Conservation (phyloP, 2,888 invertebrate genomes). For the Drosophila macrospina region DNA sequence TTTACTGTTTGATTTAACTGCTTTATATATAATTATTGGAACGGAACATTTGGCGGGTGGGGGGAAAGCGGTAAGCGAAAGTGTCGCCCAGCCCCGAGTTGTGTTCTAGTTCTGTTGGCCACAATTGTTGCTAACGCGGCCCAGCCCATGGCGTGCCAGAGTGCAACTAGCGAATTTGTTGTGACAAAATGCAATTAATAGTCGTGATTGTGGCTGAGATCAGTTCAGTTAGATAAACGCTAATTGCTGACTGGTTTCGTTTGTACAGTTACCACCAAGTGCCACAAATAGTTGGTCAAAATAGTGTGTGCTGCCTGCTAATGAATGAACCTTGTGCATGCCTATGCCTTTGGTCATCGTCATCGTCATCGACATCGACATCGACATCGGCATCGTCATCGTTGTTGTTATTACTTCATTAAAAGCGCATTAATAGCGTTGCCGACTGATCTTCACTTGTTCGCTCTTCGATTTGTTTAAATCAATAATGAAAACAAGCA, state of each 20-base stretch:
- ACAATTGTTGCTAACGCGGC: constrained; percentile 31
- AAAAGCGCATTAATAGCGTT: constrained; percentile 73
- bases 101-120: constrained; percentile 22
- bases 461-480: constrained; percentile 75
- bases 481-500: constrained; percentile 76
- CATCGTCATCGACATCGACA: constrained; percentile 21
- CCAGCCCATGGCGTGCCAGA: constrained; percentile 61
- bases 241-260: constrained; percentile 35
- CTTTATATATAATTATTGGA: constrained; percentile 74
- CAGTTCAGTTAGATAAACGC: constrained; percentile 45
- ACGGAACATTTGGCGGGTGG: constrained; percentile 70
- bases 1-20: constrained; percentile 34
- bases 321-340: constrained; percentile 60
- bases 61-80: constrained; percentile 45
- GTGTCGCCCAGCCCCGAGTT: constrained; percentile 40
- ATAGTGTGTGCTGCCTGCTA: constrained; percentile 35
- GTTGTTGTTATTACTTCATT: constrained; percentile 77
- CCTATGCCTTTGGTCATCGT: constrained; percentile 12
- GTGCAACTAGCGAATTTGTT: constrained; percentile 72
- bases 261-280: constrained; percentile 27
- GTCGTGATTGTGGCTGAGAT: constrained; percentile 51
- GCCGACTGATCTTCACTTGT: constrained; percentile 73
- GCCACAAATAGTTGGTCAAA: constrained; percentile 22
- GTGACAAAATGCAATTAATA: constrained; percentile 77
- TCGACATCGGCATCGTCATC: constrained; percentile 41